Conservation (phyloP, 2,888 invertebrate genomes). For the Augiades crinisus region DNA sequence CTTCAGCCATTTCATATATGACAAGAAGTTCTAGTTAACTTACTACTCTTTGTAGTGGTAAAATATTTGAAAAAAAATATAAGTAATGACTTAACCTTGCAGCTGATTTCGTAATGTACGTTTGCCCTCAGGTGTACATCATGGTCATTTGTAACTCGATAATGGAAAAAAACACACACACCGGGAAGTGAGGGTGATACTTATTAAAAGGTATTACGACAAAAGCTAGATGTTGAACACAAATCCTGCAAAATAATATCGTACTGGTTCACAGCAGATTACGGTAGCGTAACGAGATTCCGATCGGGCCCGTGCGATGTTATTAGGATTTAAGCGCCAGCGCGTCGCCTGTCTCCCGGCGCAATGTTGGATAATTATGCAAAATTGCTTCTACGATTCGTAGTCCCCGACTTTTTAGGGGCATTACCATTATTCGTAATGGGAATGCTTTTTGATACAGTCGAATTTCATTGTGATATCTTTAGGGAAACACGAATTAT, state of each 20-base stretch:
- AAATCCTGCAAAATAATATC: constrained; percentile 49
- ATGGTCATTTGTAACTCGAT: background rate
- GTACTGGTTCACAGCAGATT: constrained; percentile 66
- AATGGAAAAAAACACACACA: background rate
- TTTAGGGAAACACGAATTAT: constrained; percentile 57
- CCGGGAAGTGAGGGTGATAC: background rate
- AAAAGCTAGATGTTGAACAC: constrained; percentile 19
- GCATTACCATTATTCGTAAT: constrained; percentile 76
- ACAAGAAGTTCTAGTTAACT: no score
- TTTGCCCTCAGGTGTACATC: background rate
- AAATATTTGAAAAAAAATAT: no score
- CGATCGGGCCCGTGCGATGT: constrained; percentile 67
- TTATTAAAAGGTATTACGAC: constrained; percentile 7
- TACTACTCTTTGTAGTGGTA: no score
- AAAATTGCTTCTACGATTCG: constrained; percentile 78
- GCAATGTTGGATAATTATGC: constrained; percentile 74
- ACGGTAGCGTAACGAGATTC: constrained; percentile 71
- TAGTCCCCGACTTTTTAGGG: constrained; percentile 73
- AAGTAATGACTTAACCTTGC: no score
- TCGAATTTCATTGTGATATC: constrained; percentile 70
- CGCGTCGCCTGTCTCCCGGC: constrained; percentile 59
- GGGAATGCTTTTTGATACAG: constrained; percentile 78
- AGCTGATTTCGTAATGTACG: background rate
- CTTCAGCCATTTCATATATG: no score
- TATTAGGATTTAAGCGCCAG: constrained; percentile 75